A percentile compares a stretch with the other conserved stretches of the same genome.
These are phyloP conservation scores for Cephus runcator DNA, from an alignment of 2,888 invertebrate species.

Conservation along the genomic window DNA sequence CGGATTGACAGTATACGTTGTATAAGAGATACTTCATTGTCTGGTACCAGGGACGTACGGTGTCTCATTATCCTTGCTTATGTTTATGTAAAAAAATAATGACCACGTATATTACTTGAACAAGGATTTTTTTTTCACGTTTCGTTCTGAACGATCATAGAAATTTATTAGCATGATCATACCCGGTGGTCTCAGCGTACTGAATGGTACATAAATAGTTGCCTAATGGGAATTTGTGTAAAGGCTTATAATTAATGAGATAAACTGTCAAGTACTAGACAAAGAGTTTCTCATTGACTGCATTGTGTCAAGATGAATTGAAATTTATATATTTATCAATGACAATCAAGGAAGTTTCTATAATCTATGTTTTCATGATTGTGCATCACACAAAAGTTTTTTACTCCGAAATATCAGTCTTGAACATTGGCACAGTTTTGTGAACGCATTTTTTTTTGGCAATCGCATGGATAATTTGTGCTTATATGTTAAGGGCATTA, in stretches of 20 bases:
- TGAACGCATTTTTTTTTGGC: neutral
- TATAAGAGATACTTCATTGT: neutral
- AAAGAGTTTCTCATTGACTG: neutral
- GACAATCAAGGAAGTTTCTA: neutral
- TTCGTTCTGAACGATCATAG: neutral
- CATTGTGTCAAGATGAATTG: neutral
- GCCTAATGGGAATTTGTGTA: neutral
- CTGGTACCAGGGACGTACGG: neutral
- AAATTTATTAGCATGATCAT: neutral
- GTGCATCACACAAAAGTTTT: neutral
- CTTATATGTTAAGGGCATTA: neutral
- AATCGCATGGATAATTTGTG: neutral
- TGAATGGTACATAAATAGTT: neutral
- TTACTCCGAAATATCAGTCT: neutral
- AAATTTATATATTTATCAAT: neutral
- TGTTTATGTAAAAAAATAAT: neutral
- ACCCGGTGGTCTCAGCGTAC: neutral
- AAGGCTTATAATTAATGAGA: neutral
- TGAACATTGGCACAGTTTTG: neutral
- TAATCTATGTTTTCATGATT: neutral
- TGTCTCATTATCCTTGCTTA: neutral
- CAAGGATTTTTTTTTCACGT: neutral
- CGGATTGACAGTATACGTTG: neutral
- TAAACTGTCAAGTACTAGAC: neutral
- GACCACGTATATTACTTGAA: neutral